Evolutionary conservation across 92 coral and sea anemone genomes (phyloP).

Genomic region (Bergia puertoricense): DNA sequence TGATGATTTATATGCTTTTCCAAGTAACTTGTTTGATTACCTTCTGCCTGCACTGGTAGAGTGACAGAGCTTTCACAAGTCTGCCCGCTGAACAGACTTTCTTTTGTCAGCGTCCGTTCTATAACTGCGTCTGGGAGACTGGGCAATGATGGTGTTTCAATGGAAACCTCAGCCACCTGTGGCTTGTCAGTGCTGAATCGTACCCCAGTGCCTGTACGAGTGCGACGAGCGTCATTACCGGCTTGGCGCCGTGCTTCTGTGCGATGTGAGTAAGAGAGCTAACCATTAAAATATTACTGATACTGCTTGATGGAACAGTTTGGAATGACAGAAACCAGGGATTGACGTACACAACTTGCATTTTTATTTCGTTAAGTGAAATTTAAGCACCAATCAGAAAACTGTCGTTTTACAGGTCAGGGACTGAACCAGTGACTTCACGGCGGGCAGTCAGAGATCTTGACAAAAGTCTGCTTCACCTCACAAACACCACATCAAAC

Average conservation of each 20-base stretch:
- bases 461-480: too few species aligned
- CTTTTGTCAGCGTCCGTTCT: slow-evolving; percentile 72
- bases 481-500: too few species aligned
- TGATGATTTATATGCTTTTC: too few species aligned
- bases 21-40: slow-evolving; percentile 26
- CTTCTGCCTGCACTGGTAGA: slow-evolving; percentile 65
- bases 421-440: too few species aligned
- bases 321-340: too few species aligned
- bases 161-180: slow-evolving; percentile 30
- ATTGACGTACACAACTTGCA: too few species aligned
- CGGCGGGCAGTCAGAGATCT: too few species aligned
- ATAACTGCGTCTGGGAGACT: slow-evolving; percentile 43
- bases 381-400: too few species aligned
- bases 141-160: slow-evolving; percentile 42
- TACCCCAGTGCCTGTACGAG: slow-evolving; percentile 76
- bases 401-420: too few species aligned
- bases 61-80: slow-evolving; percentile 78
- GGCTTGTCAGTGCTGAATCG: slow-evolving; percentile 69
- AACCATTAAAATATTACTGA: not conserved
- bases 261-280: not conserved
- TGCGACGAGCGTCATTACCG: not conserved
- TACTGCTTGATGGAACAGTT: too few species aligned
- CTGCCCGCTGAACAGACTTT: slow-evolving; percentile 76
- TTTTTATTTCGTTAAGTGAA: too few species aligned
- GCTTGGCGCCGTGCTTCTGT: slow-evolving; percentile 8